Conservation (phyloP, 2,888 invertebrate species). For the Coecobrya sp. region DNA sequence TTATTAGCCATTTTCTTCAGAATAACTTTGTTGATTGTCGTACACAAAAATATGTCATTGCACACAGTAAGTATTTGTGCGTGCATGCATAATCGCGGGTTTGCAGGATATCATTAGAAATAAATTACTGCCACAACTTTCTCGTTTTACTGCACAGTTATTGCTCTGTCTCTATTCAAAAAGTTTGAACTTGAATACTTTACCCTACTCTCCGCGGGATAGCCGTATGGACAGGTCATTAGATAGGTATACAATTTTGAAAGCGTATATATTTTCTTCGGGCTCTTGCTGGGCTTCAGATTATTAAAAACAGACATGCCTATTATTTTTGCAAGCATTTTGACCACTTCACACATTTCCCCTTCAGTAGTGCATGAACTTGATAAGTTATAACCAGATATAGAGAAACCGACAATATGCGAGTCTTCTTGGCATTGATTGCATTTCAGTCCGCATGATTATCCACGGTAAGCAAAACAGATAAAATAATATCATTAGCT, state of each 20-base stretch:
- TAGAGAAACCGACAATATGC: too few relatives aligned
- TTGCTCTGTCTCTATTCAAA: background rate
- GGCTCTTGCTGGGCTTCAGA: too few relatives aligned
- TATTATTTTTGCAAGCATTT: background rate
- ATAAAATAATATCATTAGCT: slow-evolving; percentile 21
- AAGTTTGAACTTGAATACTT: background rate
- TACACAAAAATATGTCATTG: slow-evolving; percentile 33
- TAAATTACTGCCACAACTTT: slow-evolving; percentile 36
- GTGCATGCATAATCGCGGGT: slow-evolving; percentile 43
- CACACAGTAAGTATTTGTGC: background rate
- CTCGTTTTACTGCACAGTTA: background rate
- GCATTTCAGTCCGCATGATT: background rate
- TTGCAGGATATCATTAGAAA: background rate
- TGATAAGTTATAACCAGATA: background rate
- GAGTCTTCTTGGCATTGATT: background rate
- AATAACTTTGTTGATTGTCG: too few relatives aligned
- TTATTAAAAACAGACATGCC: too few relatives aligned
- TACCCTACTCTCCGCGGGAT: slow-evolving; percentile 3
- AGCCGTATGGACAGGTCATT: background rate
- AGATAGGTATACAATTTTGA: slow-evolving; percentile 7
- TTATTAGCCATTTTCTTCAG: slow-evolving; percentile 46
- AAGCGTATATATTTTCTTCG: background rate
- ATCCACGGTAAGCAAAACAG: background rate
- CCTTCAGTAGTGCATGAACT: background rate
- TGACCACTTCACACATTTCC: slow-evolving; percentile 10